Base-by-base conservation (phyloP, 2,888 invertebrate species). In the Athalia cordata region DNA sequence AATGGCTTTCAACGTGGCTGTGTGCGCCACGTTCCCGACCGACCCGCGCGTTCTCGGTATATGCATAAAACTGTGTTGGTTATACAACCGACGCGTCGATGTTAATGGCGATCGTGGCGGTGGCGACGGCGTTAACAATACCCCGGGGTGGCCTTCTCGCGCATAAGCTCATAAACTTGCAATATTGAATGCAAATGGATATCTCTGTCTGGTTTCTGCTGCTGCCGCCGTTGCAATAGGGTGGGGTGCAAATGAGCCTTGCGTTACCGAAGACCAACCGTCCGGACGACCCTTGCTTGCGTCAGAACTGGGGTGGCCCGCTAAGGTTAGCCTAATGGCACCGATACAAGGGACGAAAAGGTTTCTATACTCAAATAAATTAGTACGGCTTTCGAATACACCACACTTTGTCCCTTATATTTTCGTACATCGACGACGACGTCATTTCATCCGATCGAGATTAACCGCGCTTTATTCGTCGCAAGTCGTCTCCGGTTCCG, bases 151-250 rank as follows among this genome's bases (percentile, higher is more conserved):
- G 80, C 83, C 80, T 72, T 80, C 50, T 62, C 75, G 61, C 64
- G 85, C 87, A 84, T 89, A 89, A 90, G 89, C 90, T 87, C 86
- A 88, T 90, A 90, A 90, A 88, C 86, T 88, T 84, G 86, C 90
- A 88, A 90, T 90, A 90, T 90, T 90, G 90, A 90, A 89, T 90
- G 89, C 88, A 89, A 89, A 90, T 90, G 90, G 87, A 86, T 83
- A 85, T 82, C 81, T 83, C 84, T 83, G 79, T 81, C 82, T 76
- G 59, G 65, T 77, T 75, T 79, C 76, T 29, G 29, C 29, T 29
- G 29, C 29, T 29, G 29, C 29, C 29, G 29, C 29, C 29, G 29
- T 29, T 29, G 29, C 29, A 2, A 29, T 29, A 29, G 29, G 29
- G 70, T 81, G 83, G 84, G 85, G 89, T 87, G 89, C 87, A 87